These are phyloP conservation scores for Mimas tiliae DNA, from an alignment of 2,888 invertebrate genomes.

Conservation along the genomic window DNA sequence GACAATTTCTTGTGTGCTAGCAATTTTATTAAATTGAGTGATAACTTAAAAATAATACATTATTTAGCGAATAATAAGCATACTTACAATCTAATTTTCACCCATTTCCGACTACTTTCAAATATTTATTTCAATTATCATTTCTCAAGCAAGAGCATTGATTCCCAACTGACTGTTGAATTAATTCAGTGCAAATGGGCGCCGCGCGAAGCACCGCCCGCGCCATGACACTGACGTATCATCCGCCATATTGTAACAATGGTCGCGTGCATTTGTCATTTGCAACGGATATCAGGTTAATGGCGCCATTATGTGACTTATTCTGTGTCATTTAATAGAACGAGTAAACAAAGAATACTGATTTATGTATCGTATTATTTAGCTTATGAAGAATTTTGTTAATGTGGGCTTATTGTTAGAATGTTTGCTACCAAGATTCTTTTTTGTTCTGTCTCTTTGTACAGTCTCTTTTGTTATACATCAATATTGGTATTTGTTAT, in stretches of 20 bases:
- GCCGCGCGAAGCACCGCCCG: slow-evolving; percentile 19
- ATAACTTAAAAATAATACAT: no score
- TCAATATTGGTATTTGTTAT: no score
- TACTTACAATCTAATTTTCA: no score
- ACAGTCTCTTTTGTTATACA: no score
- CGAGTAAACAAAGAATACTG: background rate
- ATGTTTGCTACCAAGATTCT: background rate
- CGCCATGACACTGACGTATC: slow-evolving; percentile 38
- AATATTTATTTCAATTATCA: background rate
- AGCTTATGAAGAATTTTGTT: background rate
- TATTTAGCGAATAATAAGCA: no score
- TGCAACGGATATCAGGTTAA: slow-evolving; percentile 18
- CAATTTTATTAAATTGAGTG: no score
- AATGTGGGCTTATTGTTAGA: background rate
- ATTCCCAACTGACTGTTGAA: slow-evolving; percentile 26
- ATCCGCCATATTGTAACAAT: slow-evolving; percentile 38
- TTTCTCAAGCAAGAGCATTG: slow-evolving; percentile 4
- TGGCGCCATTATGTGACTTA: slow-evolving; percentile 11
- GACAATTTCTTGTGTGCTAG: no score
- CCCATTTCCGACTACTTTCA: background rate
- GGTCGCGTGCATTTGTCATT: slow-evolving; percentile 33
- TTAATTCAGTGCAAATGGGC: slow-evolving; percentile 27
- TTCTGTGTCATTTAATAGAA: slow-evolving; percentile 10
- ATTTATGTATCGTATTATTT: background rate
- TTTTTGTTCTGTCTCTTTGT: no score